Conservation (phyloP, 2,797 vertebrate species). For the Enteromius viviparus region DNA sequence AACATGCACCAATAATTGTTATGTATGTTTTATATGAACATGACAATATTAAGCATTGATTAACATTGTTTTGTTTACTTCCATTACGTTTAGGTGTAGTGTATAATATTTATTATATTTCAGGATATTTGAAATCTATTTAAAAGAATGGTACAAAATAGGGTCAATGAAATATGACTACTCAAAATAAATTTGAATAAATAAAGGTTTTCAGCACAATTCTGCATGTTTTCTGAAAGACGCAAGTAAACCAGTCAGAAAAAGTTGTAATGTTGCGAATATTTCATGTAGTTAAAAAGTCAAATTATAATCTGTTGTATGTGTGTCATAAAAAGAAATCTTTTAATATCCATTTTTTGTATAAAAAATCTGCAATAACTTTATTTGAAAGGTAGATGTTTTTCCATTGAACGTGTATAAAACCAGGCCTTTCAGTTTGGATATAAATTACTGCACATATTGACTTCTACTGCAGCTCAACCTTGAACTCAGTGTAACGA, state of each 20-base stretch:
- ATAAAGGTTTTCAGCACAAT: neutral
- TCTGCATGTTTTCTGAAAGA: neutral
- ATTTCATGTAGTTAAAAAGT: neutral
- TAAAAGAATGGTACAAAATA: neutral
- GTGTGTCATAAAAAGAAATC: neutral
- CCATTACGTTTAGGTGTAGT: neutral
- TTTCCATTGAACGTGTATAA: neutral
- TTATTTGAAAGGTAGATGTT: neutral
- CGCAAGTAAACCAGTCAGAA: neutral
- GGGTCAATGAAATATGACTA: neutral
- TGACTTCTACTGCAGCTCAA: constrained; percentile 30
- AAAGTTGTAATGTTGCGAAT: neutral
- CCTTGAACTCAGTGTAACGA: constrained; percentile 45
- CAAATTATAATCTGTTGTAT: no score
- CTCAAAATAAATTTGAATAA: neutral
- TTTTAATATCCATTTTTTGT: neutral
- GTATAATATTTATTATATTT: neutral
- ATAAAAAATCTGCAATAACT: neutral
- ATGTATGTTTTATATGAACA: neutral
- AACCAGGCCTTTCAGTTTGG: constrained; percentile 26
- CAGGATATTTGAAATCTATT: neutral
- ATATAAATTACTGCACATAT: constrained; percentile 32
- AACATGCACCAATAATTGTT: neutral
- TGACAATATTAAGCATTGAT: neutral
- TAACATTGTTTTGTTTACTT: neutral